Evolutionary conservation across 2,797 vertebrate genomes (phyloP).

Genomic region (Hydrocynus forskahlii): DNA sequence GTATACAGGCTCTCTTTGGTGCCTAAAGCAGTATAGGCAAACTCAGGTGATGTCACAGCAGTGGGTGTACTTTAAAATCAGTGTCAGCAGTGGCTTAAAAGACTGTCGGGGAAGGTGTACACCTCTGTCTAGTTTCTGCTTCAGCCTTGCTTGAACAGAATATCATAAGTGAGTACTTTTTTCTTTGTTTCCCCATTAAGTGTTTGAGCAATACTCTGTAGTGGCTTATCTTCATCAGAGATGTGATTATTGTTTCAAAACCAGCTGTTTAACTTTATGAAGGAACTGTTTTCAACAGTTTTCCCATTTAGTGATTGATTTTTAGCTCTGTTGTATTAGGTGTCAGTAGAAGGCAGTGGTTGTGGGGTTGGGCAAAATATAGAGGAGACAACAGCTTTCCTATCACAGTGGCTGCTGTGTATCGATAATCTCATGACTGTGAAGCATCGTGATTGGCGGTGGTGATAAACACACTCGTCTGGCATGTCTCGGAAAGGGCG

Average conservation of each 20-base stretch:
- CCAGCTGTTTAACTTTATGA: background rate
- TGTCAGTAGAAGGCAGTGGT: background rate
- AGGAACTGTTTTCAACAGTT: background rate
- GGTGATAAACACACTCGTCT: background rate
- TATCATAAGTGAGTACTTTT: slow-evolving; percentile 47
- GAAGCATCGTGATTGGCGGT: background rate
- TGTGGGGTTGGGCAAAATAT: background rate
- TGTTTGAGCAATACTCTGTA: background rate
- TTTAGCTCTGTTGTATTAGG: background rate
- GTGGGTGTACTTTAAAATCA: slow-evolving; percentile 55
- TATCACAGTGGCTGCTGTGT: background rate
- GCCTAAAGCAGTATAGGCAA: background rate
- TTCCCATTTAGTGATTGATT: background rate
- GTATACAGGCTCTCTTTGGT: background rate
- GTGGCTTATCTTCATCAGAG: background rate
- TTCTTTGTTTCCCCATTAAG: background rate
- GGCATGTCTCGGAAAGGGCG: background rate
- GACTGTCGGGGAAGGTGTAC: slow-evolving; percentile 36
- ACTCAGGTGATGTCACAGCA: slow-evolving; percentile 48
- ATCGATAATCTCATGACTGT: background rate
- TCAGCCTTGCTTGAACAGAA: slow-evolving; percentile 21
- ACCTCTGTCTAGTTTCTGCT: slow-evolving; percentile 22
- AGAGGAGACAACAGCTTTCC: background rate
- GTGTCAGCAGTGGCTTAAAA: slow-evolving; percentile 47
- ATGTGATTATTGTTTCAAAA: background rate